Conservation (phyloP, 2,113 vertebrate genomes). For the Perognathus longimembris region DNA sequence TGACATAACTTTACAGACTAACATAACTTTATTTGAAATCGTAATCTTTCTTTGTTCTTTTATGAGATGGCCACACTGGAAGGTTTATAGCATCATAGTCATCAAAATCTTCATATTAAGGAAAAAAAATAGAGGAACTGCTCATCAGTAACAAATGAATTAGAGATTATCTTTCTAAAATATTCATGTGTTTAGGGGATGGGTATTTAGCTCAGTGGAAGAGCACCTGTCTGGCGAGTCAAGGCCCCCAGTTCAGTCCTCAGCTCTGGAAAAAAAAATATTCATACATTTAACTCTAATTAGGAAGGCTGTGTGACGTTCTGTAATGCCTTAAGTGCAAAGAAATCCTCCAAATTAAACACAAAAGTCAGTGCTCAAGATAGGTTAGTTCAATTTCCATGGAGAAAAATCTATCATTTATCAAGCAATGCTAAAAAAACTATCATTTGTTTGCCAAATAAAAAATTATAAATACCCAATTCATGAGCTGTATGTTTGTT, state of each 20-base stretch:
- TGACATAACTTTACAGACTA: neutral
- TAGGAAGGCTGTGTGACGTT: neutral
- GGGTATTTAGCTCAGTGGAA: no score
- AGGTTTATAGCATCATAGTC: neutral
- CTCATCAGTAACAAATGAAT: neutral
- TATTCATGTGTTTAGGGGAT: no score
- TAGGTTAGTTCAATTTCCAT: neutral
- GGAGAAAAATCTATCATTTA: neutral
- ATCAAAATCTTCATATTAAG: neutral
- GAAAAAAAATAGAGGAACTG: neutral
- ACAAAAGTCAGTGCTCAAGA: neutral
- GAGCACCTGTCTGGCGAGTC: no score
- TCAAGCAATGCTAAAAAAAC: neutral
- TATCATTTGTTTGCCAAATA: neutral
- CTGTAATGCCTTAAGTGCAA: neutral
- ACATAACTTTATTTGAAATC: slow-evolving; percentile 30
- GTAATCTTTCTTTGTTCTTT: slow-evolving; percentile 12
- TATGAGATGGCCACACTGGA: neutral
- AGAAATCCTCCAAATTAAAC: neutral
- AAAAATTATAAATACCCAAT: neutral
- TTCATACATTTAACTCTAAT: slow-evolving; percentile 12
- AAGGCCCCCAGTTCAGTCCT: no score
- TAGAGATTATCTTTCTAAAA: neutral
- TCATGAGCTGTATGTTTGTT: neutral
- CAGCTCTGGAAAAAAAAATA: neutral